Evolutionary conservation across 1,140 invertebrate species (phyloP), one percentile per base, ranked within the genome.

Genomic region (Daktulosphaira vitifoliae): DNA sequence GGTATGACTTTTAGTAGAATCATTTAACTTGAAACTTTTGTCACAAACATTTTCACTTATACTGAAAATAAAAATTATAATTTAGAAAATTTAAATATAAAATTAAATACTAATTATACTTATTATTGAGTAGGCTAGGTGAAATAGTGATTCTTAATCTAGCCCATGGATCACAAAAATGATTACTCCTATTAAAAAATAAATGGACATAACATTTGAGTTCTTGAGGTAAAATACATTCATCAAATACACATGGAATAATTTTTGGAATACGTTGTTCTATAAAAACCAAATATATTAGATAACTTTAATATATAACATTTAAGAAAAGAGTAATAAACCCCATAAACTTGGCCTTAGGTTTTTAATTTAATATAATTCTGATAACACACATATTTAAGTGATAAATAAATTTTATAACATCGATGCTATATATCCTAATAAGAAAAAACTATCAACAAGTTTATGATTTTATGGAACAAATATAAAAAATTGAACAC

Each of bases 131-230:
- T 48, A 33, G 13, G 20, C 26, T 62, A 18, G 6, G 42, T 22
- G 56, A 48, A 20, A 62, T 8, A 7, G 42, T 48, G 8, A 48
- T 22, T 15, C 26, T 62, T 4, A 62, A 1, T 37, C 29, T 62
- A 0, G 26, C 20, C 56, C 56, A 62, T 8, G 56, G 56, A 33
- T 62, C 56, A 46, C 42, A 62, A 48, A 48, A 62, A 20, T 39
- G 42, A 33, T 62, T 44, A 33, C 29, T 0, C 20, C 29, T 20
- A 33, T 62, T 62, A 48, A 62, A 62, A 48, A 33, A 62, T 33
- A 62, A 62, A 9, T 62, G 42, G 20, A 62, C 56, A 46, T 62
- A 62, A 48, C 56, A 62, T 46, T 48, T 62, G 7, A 62, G 56
- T 48, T 62, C 56, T 46, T 44, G 42, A 48, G 56, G 56, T 62